phyloP scores from a whole-genome alignment of 2,113 vertebrate species.

The Leuciscus idus region DNA sequence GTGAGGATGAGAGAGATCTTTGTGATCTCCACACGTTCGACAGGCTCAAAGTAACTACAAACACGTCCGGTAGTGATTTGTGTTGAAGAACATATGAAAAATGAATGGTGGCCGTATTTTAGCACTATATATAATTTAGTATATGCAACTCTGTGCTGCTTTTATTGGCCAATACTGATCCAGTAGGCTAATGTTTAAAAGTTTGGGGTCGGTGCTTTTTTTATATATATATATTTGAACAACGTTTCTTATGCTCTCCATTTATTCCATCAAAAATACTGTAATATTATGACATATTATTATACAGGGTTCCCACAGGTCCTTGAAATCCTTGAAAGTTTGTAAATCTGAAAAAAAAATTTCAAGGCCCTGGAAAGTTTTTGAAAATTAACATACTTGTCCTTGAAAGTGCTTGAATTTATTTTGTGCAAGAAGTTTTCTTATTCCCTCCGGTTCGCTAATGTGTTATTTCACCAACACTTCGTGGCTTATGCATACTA shows the following conservation, averaged over 20 bases:
- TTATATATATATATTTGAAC: too few relatives aligned
- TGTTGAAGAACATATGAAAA: not conserved
- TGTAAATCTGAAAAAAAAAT: too few relatives aligned
- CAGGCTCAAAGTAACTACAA: conserved; percentile 62
- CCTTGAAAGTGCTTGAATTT: too few relatives aligned
- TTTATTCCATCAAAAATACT: not conserved
- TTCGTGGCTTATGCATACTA: too few relatives aligned
- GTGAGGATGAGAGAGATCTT: conserved; percentile 44
- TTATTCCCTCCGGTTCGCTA: too few relatives aligned
- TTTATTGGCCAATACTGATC: not conserved
- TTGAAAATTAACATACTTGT: too few relatives aligned
- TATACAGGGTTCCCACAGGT: too few relatives aligned
- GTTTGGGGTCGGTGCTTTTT: not conserved
- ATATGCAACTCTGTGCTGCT: not conserved
- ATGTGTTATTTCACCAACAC: too few relatives aligned
- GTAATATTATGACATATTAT: not conserved
- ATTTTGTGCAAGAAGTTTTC: too few relatives aligned
- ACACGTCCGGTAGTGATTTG: not conserved
- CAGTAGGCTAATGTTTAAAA: not conserved
- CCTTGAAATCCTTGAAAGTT: too few relatives aligned
- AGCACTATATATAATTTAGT: not conserved
- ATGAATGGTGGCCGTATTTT: not conserved
- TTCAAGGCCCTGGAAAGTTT: too few relatives aligned
- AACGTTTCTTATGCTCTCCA: not conserved
- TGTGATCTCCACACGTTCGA: conserved; percentile 64